Percentiles rank a stretch among this genome's conserved stretches.
Evolutionary conservation across 2,113 vertebrate species (phyloP).

Genomic region (Tetraodon nigroviridis): DNA sequence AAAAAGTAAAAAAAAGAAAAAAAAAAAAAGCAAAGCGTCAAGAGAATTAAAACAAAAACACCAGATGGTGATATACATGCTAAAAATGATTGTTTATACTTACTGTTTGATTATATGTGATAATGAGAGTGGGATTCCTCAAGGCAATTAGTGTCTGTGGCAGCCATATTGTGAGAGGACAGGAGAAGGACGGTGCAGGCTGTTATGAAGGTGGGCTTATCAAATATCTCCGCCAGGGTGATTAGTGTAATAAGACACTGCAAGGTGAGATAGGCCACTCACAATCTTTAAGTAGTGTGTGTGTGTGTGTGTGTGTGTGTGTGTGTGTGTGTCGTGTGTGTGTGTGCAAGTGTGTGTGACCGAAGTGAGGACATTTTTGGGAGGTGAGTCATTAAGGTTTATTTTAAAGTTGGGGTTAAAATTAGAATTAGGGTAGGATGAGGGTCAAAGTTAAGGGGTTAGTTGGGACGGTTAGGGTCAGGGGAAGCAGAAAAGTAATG

Average conservation of each 20-base stretch:
- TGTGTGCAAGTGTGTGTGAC: conserved; percentile 6
- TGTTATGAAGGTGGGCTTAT: conserved; percentile 63
- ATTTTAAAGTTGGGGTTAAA: too few relatives aligned
- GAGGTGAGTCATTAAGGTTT: too few relatives aligned
- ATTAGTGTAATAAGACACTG: conserved; percentile 68
- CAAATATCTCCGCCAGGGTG: conserved; percentile 63
- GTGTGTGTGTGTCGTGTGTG: conserved; percentile 9
- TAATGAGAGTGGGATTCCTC: conserved; percentile 72
- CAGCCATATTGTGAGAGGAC: conserved; percentile 72
- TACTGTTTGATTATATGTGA: conserved; percentile 75
- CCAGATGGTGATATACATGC: conserved; percentile 69
- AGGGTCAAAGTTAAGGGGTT: too few relatives aligned
- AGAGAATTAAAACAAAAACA: conserved; percentile 60
- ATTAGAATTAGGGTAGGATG: too few relatives aligned
- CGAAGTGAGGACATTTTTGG: too few relatives aligned
- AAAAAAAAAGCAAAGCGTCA: conserved; percentile 1
- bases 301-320: conserved; percentile 10
- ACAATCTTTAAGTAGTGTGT: conserved; percentile 40
- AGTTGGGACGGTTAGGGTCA: too few relatives aligned
- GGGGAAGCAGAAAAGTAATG: too few relatives aligned
- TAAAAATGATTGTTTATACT: conserved; percentile 73
- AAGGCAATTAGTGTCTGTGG: conserved; percentile 69
- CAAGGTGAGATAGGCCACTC: conserved; percentile 65
- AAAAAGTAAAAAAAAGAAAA: background rate
- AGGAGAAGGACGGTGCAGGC: conserved; percentile 60